Percentiles rank a stretch among this genome's conserved stretches.
These are phyloP conservation scores for Caenorhabditis sp. DNA, from an alignment of 2,888 invertebrate species.

Conservation along the genomic window DNA sequence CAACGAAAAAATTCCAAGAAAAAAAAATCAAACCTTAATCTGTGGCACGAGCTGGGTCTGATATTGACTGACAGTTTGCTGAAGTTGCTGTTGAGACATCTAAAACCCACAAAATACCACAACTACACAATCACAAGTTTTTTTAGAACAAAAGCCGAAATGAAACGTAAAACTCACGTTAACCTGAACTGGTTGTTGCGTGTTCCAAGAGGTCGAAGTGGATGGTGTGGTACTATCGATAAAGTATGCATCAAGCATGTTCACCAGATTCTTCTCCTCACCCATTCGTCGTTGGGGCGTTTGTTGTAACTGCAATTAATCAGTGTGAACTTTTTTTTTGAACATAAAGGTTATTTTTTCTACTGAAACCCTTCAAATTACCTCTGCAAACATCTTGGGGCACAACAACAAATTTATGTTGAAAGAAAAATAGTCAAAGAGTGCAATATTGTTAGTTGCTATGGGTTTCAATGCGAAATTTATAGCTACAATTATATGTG, in stretches of 20 bases:
- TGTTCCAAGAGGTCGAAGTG: constrained; percentile 27
- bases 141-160: background rate
- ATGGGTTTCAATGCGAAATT: constrained; percentile 1
- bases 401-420: too few relatives aligned
- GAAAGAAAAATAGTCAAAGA: background rate
- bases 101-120: constrained; percentile 7
- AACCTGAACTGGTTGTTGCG: constrained; percentile 34
- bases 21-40: constrained; percentile 23
- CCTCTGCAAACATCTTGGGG: too few relatives aligned
- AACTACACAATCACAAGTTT: constrained; percentile 2
- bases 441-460: background rate
- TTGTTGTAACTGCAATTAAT: constrained; percentile 20
- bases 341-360: too few relatives aligned
- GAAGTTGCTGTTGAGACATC: constrained; percentile 20
- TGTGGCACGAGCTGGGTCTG: constrained; percentile 12
- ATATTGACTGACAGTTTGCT: constrained; percentile 30
- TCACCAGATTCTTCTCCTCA: constrained; percentile 39
- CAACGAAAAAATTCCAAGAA: constrained; percentile 4
- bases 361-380: background rate
- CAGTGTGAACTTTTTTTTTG: too few relatives aligned
- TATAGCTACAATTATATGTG: background rate
- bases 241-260: constrained; percentile 50
- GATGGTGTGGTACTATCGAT: constrained; percentile 45
- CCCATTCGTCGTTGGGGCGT: constrained; percentile 29
- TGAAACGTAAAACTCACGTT: background rate